phyloP scores from a whole-genome alignment of 2,113 vertebrate genomes.

The Grus americana region DNA sequence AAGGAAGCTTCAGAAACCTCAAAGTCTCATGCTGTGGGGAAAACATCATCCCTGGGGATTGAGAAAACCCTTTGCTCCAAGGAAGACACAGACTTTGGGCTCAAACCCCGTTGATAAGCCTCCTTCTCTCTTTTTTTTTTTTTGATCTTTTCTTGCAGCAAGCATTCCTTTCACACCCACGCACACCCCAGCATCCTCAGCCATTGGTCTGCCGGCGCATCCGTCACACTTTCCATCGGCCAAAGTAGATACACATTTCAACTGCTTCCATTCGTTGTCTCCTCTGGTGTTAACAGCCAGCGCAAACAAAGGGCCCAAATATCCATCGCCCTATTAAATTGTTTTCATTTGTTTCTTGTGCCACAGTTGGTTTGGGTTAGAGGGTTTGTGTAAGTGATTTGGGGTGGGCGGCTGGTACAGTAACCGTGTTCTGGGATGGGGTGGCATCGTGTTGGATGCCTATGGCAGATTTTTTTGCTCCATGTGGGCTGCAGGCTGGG shows the following conservation, averaged over 20 bases:
- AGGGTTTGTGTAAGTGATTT: not conserved
- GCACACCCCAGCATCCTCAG: not conserved
- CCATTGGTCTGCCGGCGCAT: not conserved
- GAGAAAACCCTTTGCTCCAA: not conserved
- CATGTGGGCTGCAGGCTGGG: not conserved
- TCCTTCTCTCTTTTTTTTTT: not conserved
- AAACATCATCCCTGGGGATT: not conserved
- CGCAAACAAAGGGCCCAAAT: constrained; percentile 9
- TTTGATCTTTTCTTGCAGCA: not conserved
- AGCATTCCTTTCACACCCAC: constrained; percentile 58
- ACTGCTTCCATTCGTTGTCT: constrained; percentile 20
- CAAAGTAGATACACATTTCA: constrained; percentile 35
- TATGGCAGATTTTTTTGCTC: not conserved
- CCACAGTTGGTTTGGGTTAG: constrained; percentile 16
- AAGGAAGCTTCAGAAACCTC: not conserved
- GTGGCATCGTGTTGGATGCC: not conserved
- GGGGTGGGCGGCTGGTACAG: not conserved
- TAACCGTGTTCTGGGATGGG: not conserved
- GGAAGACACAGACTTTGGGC: not conserved
- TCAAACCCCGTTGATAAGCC: not conserved
- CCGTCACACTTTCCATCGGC: constrained; percentile 41
- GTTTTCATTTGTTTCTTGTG: not conserved
- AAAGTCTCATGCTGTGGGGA: accelerated
- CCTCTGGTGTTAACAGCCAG: constrained; percentile 37
- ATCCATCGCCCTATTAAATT: not conserved